Percentiles rank a stretch among this genome's conserved stretches.
Evolutionary conservation across 2,888 invertebrate species (phyloP).

Genomic region (Pandemis cinnamomeana): DNA sequence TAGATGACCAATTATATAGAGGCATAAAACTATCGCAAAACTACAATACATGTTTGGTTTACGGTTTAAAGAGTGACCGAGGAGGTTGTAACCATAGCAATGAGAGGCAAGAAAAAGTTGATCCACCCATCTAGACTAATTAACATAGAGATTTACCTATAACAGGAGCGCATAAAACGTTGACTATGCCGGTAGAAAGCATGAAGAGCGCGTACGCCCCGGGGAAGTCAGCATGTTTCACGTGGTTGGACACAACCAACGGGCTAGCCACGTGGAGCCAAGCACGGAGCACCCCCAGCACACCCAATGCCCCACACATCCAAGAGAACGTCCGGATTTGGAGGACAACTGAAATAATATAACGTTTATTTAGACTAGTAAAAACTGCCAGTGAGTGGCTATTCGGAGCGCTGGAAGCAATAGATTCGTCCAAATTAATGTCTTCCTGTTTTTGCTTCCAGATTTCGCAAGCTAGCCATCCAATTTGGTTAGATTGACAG

Average conservation of each 20-base stretch:
- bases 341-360: conserved; percentile 59
- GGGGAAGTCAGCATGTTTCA: conserved; percentile 86
- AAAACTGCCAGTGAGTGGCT: neutral
- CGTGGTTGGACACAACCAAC: conserved; percentile 87
- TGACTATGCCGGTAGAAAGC: conserved; percentile 87
- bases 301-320: conserved; percentile 66
- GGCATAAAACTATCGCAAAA: too few relatives aligned
- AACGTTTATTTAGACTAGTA: neutral
- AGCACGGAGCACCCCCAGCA: conserved; percentile 87
- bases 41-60: too few relatives aligned
- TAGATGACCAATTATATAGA: too few relatives aligned
- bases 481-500: too few relatives aligned
- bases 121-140: too few relatives aligned
- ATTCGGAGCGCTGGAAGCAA: neutral
- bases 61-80: too few relatives aligned
- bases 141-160: conserved; percentile 77
- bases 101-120: too few relatives aligned
- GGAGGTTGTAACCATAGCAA: too few relatives aligned
- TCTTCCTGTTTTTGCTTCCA: neutral
- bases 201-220: conserved; percentile 89
- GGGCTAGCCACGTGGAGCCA: conserved; percentile 88
- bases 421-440: neutral
- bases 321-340: conserved; percentile 63
- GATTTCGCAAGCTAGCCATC: neutral
- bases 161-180: conserved; percentile 86